phyloP scores from a whole-genome alignment of 2,113 vertebrate species.

The Lonchura striata region DNA sequence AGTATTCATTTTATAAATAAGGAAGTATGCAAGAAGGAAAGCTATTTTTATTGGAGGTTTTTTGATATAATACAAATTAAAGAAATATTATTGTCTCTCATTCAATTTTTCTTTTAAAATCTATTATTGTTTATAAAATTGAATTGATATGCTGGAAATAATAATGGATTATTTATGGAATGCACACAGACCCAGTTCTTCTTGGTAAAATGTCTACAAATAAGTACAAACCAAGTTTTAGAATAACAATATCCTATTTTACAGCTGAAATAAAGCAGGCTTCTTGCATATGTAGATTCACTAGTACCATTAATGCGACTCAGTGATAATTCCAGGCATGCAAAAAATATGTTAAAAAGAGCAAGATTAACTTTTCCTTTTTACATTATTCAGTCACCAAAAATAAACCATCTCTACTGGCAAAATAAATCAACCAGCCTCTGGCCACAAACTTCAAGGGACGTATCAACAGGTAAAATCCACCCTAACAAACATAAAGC shows the following conservation, averaged over 20 bases:
- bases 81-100: neutral
- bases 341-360: constrained; percentile 50
- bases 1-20: neutral
- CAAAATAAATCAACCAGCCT: constrained; percentile 42
- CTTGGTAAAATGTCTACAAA: neutral
- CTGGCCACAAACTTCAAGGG: constrained; percentile 5
- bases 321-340: neutral
- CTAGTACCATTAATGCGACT: neutral
- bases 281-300: constrained; percentile 4
- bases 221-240: neutral
- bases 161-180: neutral
- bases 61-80: neutral
- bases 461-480: neutral
- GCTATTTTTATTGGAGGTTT: neutral
- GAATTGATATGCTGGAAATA: neutral
- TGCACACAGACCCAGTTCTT: neutral
- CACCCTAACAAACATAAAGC: neutral
- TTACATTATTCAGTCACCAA: constrained; percentile 14
- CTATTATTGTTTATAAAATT: neutral
- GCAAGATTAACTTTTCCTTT: neutral
- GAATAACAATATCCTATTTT: neutral
- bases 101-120: neutral
- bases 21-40: neutral
- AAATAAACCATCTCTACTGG: constrained; percentile 34
- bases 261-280: neutral